Evolutionary conservation across 1,140 invertebrate species (phyloP), one percentile per base, ranked within the genome.

Genomic region (Probaryconus sp.): DNA sequence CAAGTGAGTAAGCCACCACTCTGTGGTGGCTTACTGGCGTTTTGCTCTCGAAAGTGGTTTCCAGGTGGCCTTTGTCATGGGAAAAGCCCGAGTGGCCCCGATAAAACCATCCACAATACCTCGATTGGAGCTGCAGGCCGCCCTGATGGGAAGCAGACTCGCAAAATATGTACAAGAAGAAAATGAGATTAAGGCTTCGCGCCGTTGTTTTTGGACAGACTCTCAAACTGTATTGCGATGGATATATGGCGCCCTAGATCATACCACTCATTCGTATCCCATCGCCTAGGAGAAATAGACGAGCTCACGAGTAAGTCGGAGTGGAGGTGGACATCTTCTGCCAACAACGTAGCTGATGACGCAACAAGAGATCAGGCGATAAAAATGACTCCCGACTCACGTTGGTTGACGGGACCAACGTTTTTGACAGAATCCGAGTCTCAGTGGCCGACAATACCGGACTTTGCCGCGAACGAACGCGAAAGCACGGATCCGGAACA

Each of bases 201-300:
- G 17, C 4, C 63, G 67, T 5, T 20, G 51, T 5, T 74, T 76
- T 21, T 88, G 84, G 84, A 76, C 73, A 0, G 87, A 88, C 68
- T 84, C 82, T 0, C 69, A 40, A 3, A 79, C 75, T 0, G 79
- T 81, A 1, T 38, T 84, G 0, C n/a, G 21, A 4, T 87, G 86
- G 83, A 75, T 88, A 1, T 35, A 50, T 11, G 47, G 50, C 2
- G 48, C 30, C 31, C 77, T 0, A n/a, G 65, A 16, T 37, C 26
- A 0, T 83, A 81, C 47, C 82, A 81, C 18, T 60, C 78, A 20
- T 55, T 40, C n/a, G 11, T 55, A 1, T 6, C 53, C 2, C 11
- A 58, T 10, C 26, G 42, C 6, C 6, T 60, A 11, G 31, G 21
- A 2, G 40, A 60, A 47, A 60, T 47, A 7, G 20, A 37, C 20